Conservation (phyloP, 2,113 vertebrate genomes). For the Tapirus terrestris region DNA sequence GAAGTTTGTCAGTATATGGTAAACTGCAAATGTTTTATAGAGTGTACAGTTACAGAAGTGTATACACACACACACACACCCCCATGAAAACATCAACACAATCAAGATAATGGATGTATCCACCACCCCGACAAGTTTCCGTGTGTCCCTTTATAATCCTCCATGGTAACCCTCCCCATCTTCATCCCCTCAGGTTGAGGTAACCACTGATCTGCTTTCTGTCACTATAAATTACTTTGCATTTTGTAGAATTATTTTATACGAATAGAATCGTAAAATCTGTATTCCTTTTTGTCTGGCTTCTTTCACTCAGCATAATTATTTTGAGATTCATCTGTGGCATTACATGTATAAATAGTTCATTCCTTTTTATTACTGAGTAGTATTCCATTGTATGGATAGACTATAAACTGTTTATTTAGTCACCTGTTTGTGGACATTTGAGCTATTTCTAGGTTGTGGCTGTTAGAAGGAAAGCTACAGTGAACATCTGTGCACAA, state of each 20-base stretch:
- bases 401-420: background rate
- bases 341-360: background rate
- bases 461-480: background rate
- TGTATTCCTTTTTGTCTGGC: background rate
- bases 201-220: background rate
- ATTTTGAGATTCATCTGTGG: background rate
- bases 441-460: background rate
- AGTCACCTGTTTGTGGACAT: background rate
- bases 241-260: background rate
- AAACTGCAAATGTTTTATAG: rapidly evolving
- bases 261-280: background rate
- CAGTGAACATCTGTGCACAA: too few species aligned
- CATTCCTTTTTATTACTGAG: background rate
- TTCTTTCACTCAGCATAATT: background rate
- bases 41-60: rapidly evolving
- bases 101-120: rapidly evolving
- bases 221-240: background rate
- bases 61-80: too few species aligned
- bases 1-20: background rate
- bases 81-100: too few species aligned
- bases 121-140: background rate
- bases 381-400: background rate
- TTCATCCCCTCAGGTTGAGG: background rate
- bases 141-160: background rate
- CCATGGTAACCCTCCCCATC: background rate